Conservation (phyloP, 2,113 vertebrate genomes). For the Brachyistius frenatus region DNA sequence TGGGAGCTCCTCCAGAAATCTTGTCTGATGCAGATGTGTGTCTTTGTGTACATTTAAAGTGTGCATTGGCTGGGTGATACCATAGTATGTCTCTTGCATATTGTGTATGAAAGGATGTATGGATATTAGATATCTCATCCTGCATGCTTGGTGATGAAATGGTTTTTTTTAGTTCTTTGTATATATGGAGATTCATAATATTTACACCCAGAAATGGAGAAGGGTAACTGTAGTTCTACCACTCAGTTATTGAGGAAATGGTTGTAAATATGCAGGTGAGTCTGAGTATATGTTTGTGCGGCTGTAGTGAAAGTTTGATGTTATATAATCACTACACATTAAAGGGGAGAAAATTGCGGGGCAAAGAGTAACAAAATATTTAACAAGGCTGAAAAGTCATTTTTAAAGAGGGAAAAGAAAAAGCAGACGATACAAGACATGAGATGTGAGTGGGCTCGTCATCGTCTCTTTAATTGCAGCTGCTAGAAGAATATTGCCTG, state of each 20-base stretch:
- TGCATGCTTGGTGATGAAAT: neutral
- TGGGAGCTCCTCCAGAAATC: constrained; percentile 63
- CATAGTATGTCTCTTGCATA: neutral
- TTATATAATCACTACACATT: neutral
- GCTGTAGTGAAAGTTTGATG: neutral
- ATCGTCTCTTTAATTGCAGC: neutral
- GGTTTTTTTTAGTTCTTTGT: constrained; percentile 35
- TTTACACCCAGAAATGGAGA: constrained; percentile 52
- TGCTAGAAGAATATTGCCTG: too few species aligned
- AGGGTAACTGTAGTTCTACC: neutral
- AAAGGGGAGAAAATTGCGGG: too few species aligned
- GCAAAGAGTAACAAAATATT: too few species aligned
- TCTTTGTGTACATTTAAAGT: constrained; percentile 18
- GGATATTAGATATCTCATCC: constrained; percentile 1
- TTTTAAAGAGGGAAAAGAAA: neutral
- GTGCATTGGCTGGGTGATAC: neutral
- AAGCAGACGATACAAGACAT: neutral
- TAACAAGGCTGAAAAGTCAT: too few species aligned
- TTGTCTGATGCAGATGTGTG: constrained; percentile 15
- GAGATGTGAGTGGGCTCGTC: neutral
- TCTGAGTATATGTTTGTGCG: neutral
- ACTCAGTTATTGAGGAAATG: neutral
- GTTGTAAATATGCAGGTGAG: constrained; percentile 7
- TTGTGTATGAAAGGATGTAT: constrained; percentile 6
- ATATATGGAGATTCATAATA: constrained; percentile 37